Evolutionary conservation across 1,140 invertebrate species (phyloP), one percentile per base, ranked within the genome.

Genomic region (Drosophila subobscura): DNA sequence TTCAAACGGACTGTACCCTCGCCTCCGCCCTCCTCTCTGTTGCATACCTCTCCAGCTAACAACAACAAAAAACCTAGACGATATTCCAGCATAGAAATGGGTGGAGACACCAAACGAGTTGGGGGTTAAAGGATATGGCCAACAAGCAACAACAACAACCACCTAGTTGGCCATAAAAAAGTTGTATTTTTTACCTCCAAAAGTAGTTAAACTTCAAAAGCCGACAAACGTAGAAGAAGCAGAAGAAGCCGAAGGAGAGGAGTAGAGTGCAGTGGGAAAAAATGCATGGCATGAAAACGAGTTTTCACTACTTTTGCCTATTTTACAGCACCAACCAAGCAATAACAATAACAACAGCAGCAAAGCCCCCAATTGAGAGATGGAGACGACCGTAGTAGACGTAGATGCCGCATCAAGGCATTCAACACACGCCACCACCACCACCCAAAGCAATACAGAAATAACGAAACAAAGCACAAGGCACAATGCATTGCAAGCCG

Each of bases 241-340:
- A 66, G 66, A 57, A 72, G 41, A 54, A 20, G 25, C 20, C 50
- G 57, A 37, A n/a, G 29, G 27, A 46, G 14, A 50, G 40, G 16
- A 68, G 64, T 16, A 22, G 22, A 27, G 60, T 22, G 53, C 14
- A 4, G 42, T 8, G 37, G 47, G 16, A 52, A 66, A 51, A 53
- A 64, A 71, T 20, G 33, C 20, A 37, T 40, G 49, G 55, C 51
- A 74, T 67, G 53, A 79, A 86, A 86, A 86, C 83, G 47, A 88
- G 81, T 86, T 86, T 88, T 86, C 78, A 86, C 81, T 86, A 88
- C 83, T 83, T 85, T 88, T 86, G 78, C 81, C 81, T 81, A 86
- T 81, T 86, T 81, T 67, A 81, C 83, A 85, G 76, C 55, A 63
- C 46, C 41, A 61, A 58, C 52, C 51, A 41, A 57, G 16, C 57